Conservation (phyloP, 2,888 invertebrate genomes). For the Heliconius charithonia region DNA sequence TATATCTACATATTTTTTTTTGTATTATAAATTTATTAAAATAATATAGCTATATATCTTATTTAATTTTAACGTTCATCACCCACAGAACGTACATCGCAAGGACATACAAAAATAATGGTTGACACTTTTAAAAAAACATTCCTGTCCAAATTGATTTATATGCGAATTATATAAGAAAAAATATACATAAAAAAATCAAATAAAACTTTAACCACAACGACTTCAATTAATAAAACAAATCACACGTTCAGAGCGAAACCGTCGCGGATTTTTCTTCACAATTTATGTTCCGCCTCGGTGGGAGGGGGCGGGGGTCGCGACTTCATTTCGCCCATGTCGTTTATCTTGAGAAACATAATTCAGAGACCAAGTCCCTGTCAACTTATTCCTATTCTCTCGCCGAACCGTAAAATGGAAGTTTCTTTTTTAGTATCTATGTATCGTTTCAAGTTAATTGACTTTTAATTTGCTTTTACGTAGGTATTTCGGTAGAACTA, state of each 20-base stretch:
- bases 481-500: background rate
- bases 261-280: conserved; percentile 82
- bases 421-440: conserved; percentile 64
- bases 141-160: background rate
- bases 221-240: conserved; percentile 74
- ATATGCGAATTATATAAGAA: conserved; percentile 24
- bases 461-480: conserved; percentile 21
- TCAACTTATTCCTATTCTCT: conserved; percentile 85
- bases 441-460: conserved; percentile 38
- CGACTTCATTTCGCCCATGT: conserved; percentile 89
- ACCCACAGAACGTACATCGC: background rate
- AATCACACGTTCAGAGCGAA: conserved; percentile 80
- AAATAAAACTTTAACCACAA: conserved; percentile 46
- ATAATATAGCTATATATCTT: background rate
- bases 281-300: conserved; percentile 78
- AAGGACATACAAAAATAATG: background rate
- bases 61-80: background rate
- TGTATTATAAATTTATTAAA: background rate
- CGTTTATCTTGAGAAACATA: conserved; percentile 89
- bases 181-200: background rate
- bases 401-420: conserved; percentile 81
- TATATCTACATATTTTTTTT: no score
- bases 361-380: conserved; percentile 85
- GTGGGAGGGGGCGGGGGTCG: conserved; percentile 65
- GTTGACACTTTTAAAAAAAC: background rate